Evolutionary conservation across 2,888 invertebrate genomes (phyloP), one percentile per base, ranked within the genome.

Genomic region (Pediacus dermestoides): DNA sequence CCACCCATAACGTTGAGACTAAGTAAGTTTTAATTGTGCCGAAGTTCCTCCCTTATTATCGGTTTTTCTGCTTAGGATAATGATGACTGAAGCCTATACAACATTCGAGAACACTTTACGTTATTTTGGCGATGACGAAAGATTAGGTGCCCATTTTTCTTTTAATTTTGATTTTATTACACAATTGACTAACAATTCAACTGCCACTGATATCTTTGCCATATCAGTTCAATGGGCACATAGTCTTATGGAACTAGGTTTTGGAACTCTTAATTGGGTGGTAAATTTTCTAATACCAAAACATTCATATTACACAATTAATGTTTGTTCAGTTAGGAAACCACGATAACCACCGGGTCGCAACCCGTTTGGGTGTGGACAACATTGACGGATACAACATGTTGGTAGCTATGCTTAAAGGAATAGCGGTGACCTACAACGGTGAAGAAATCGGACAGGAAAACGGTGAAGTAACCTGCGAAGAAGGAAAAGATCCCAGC

Each of bases 341-440:
- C 63, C 88, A 89, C 51, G 88, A 89, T 61, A 77, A 81, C 28
- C 73, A 68, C 25, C 75, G 89, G 48, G 76, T 81, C n/a, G 82
- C 81, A 1, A 75, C 82, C 1, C 75, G 88, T 48, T 82, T 78
- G 45, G 85, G 85, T 1, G 70, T 44, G 9, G 74, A 78, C 36
- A 72, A 83, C 51, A 78, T 82, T 0, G 89, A 91, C 65, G 84
- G 82, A n/a, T 75, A 91, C 58, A 87, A 89, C 61, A 88, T 92
- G 84, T 63, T 95, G 34, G 71, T 82, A 10, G 72, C 89, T 60
- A 31, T 91, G 10, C 70, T 94, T 34, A 90, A 90, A 1, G 94
- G 94, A 25, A 78, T 89, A 2, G 81, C 84, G 11, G 80, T 92
- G 4, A 85, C 88, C 1, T 94, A 94, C 61, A 88, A 93, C 72